phyloP scores from a whole-genome alignment of 2,888 invertebrate species.

The Pandemis corylana region DNA sequence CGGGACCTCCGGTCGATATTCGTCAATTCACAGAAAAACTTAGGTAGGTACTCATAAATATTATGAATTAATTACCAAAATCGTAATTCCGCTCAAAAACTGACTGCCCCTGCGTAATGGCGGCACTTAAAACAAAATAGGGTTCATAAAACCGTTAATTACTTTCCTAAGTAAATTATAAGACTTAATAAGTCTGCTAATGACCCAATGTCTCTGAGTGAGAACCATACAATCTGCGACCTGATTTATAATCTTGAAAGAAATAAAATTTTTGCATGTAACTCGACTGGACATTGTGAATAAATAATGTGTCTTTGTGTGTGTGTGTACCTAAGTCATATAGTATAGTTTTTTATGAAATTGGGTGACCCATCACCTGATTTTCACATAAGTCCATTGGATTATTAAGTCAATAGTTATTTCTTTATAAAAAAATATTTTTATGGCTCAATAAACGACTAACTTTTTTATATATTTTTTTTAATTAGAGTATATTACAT shows the following conservation, averaged over 20 bases:
- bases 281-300: no score
- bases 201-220: not conserved
- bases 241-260: not conserved
- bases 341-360: no score
- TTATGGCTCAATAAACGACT: no score
- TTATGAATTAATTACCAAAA: constrained; percentile 18
- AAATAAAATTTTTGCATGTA: not conserved
- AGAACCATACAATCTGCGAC: not conserved
- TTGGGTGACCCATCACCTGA: no score
- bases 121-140: constrained; percentile 30
- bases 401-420: no score
- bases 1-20: no score
- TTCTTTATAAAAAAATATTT: no score
- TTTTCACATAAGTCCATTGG: no score
- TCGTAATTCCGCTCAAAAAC: constrained; percentile 25
- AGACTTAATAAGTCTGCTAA: constrained; percentile 10
- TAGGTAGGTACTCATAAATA: not conserved
- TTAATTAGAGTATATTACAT: no score
- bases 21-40: not conserved
- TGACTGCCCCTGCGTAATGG: constrained; percentile 18
- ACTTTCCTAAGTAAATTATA: constrained; percentile 19
- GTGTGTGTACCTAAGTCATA: no score
- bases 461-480: no score
- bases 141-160: constrained; percentile 35
- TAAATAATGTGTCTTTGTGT: no score